Conservation (phyloP, 2,797 vertebrate genomes). For the Tenualosa ilisha region DNA sequence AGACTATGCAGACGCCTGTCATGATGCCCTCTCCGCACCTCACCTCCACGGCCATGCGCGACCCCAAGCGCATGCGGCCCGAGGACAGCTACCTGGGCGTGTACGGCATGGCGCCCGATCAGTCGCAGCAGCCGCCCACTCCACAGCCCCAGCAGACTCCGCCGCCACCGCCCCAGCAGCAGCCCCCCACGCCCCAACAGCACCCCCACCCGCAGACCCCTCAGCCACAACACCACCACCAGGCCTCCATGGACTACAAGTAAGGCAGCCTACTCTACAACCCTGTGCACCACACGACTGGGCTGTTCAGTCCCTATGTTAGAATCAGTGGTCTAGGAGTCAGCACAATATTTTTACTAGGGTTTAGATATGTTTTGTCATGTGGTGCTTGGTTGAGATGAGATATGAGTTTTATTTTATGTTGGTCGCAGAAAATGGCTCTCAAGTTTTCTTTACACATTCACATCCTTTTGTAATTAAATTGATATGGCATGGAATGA, state of each 20-base stretch:
- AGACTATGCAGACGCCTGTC: slow-evolving; percentile 81
- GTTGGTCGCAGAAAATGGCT: no score
- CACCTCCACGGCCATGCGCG: slow-evolving; percentile 85
- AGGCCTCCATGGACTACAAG: slow-evolving; percentile 81
- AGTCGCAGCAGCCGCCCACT: slow-evolving; percentile 13
- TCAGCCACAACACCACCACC: slow-evolving; percentile 38
- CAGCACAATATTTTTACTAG: not conserved
- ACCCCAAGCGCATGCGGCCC: slow-evolving; percentile 83
- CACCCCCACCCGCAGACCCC: slow-evolving; percentile 40
- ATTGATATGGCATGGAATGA: not conserved
- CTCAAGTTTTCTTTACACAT: not conserved
- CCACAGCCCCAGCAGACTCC: not conserved
- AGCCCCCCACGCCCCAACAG: slow-evolving; percentile 59
- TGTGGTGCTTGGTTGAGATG: not conserved
- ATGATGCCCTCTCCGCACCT: slow-evolving; percentile 87
- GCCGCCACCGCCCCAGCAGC: not conserved
- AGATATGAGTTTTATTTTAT: not conserved
- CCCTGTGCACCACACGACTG: not conserved
- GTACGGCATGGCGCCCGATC: slow-evolving; percentile 70
- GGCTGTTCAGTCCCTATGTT: not conserved
- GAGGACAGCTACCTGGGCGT: slow-evolving; percentile 79
- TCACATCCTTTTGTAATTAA: no score
- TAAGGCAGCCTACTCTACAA: slow-evolving; percentile 56
- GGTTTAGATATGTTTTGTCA: not conserved
- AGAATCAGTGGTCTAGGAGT: not conserved